These are phyloP conservation scores for Poecilus cupreus DNA, from an alignment of 2,888 invertebrate genomes.

Conservation along the genomic window DNA sequence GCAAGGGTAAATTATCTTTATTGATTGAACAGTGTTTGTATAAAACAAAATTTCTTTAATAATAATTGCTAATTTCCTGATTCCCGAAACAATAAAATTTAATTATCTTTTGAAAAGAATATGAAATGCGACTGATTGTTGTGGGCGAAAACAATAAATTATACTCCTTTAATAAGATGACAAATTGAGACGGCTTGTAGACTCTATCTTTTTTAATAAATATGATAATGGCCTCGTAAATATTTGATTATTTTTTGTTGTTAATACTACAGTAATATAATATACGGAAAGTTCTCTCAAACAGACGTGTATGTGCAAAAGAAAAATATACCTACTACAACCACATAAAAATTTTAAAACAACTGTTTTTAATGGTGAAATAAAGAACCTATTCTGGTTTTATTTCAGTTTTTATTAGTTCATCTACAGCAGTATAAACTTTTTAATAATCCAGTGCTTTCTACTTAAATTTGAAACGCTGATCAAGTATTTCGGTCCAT, in stretches of 20 bases:
- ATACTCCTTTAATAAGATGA: background rate
- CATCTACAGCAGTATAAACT: constrained; percentile 21
- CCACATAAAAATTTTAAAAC: constrained; percentile 36
- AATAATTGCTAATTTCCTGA: background rate
- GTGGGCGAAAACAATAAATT: background rate
- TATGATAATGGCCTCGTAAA: background rate
- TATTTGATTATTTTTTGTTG: background rate
- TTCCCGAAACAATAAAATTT: background rate
- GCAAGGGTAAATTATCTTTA: no score
- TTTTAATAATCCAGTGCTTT: constrained; percentile 19
- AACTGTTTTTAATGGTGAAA: constrained; percentile 30
- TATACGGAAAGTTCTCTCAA: background rate
- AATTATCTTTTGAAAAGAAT: background rate
- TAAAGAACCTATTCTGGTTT: constrained; percentile 39
- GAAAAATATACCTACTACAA: constrained; percentile 5
- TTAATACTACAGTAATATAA: background rate
- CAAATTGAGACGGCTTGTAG: background rate
- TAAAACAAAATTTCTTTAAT: background rate
- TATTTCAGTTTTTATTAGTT: constrained; percentile 30
- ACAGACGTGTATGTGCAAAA: background rate
- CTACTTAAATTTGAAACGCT: background rate
- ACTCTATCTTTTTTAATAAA: background rate
- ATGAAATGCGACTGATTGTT: background rate
- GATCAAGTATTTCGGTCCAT: background rate
- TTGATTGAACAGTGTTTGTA: no score